Evolutionary conservation across 2,888 invertebrate genomes (phyloP), one percentile per base, ranked within the genome.

Genomic region (Anorthoa munda): DNA sequence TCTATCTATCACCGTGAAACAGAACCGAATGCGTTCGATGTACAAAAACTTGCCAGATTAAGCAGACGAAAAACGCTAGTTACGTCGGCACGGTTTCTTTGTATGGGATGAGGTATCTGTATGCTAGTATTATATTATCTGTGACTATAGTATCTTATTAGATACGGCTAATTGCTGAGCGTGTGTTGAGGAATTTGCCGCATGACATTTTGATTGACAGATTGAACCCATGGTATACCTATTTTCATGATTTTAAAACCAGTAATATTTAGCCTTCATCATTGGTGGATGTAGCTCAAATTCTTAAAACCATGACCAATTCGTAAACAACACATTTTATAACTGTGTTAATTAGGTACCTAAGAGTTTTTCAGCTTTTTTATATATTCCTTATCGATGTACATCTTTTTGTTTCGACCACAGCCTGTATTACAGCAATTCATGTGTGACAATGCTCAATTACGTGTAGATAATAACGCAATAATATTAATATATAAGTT

Each of bases 371-470:
- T 68, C 39, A 60, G 26, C 3, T 68, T 60, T 51, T 77, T 17
- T 77, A 45, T 21, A 23, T 46, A 69, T 26, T 45, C 51, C 12
- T 60, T 61, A 75, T 61, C 76, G 12, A 48, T 23, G 26, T 5
- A n/a, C 76, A 68, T 68, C 60, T 77, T 77, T 69, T 56, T 61
- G 45, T 56, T 45, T 46, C 21, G 21, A 4, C 23, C 17, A 63
- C 46, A 58, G 17, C 63, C 58, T 70, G 64, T 66, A 78, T 66
- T 46, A 61, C 66, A 31, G 59, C 45, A 56, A 77, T 46, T 77
- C 77, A 77, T 65, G 73, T 77, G 66, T 78, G 77, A 83, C 79
- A 86, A 85, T 83, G 74, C 75, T 66, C 76, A 86, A 80, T 83
- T 86, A 87, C 72, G 61, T 67, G 65, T 72, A 73, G 66, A 84